These are phyloP conservation scores for Podabrus alpinus DNA, from an alignment of 2,888 invertebrate species.

Conservation along the genomic window DNA sequence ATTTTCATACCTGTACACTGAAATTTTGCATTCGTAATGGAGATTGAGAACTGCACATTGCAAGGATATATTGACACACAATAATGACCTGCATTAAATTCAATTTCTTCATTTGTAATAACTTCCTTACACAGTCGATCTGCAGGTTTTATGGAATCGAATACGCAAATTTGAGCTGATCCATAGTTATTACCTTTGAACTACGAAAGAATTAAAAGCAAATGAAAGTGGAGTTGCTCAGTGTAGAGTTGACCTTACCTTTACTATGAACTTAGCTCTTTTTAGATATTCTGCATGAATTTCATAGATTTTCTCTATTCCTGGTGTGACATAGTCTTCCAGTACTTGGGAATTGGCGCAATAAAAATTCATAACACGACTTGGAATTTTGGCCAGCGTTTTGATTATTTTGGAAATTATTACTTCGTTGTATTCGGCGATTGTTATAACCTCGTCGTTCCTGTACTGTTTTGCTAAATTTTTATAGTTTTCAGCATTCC, in stretches of 20 bases:
- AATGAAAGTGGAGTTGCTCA: background rate
- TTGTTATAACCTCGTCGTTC: conserved; percentile 58
- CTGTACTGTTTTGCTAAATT: conserved; percentile 57
- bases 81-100: conserved; percentile 60
- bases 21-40: conserved; percentile 58
- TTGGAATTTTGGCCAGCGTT: conserved; percentile 45
- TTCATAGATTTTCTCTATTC: conserved; percentile 50
- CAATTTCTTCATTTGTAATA: conserved; percentile 54
- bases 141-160: conserved; percentile 35
- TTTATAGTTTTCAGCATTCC: conserved; percentile 52
- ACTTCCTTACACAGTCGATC: conserved; percentile 58
- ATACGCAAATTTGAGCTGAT: conserved; percentile 47
- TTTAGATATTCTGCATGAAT: conserved; percentile 51
- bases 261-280: conserved; percentile 39
- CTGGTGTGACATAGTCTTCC: conserved; percentile 65
- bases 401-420: conserved; percentile 43
- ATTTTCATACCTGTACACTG: conserved; percentile 62
- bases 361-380: conserved; percentile 46
- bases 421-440: conserved; percentile 38
- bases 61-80: conserved; percentile 55
- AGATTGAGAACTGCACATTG: conserved; percentile 58
- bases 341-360: conserved; percentile 53
- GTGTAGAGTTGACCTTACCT: conserved; percentile 34
- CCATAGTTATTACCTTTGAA: conserved; percentile 51
- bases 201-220: conserved; percentile 37